These are phyloP conservation scores for Telenomus remus DNA, from an alignment of 1,140 invertebrate species.

Conservation along the genomic window DNA sequence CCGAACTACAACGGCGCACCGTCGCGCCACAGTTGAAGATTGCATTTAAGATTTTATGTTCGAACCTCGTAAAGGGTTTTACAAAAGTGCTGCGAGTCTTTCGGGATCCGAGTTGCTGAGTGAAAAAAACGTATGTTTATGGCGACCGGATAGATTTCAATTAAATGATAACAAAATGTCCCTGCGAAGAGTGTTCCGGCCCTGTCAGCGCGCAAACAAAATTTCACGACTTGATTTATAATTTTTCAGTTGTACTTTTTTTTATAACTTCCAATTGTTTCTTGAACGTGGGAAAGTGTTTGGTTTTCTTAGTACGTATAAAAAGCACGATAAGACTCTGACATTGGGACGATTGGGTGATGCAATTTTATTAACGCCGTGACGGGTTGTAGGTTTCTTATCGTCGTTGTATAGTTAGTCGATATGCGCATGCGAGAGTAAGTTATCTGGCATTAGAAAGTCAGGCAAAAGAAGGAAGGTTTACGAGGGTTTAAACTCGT, in stretches of 20 bases:
- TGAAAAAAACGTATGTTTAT: slow-evolving; percentile 45
- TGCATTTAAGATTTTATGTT: slow-evolving; percentile 46
- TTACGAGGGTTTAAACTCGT: slow-evolving; percentile 49
- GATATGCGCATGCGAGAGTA: slow-evolving; percentile 38
- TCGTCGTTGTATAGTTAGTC: slow-evolving; percentile 17
- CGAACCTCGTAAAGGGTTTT: slow-evolving; percentile 9
- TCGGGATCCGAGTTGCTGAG: slow-evolving; percentile 13
- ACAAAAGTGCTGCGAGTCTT: slow-evolving; percentile 16
- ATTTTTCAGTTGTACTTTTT: background rate
- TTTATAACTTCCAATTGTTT: background rate
- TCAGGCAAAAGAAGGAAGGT: slow-evolving; percentile 28
- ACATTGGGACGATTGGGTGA: slow-evolving; percentile 22
- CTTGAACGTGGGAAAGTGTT: background rate
- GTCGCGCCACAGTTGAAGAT: slow-evolving; percentile 29
- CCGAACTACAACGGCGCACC: slow-evolving; percentile 31
- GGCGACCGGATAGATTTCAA: slow-evolving; percentile 49
- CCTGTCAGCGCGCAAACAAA: background rate
- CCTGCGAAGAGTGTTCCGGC: background rate
- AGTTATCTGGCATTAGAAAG: slow-evolving; percentile 40
- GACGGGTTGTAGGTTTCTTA: slow-evolving; percentile 19
- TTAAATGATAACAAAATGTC: slow-evolving; percentile 47
- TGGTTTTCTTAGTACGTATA: too few species aligned
- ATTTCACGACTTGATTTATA: too few species aligned
- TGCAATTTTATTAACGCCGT: slow-evolving; percentile 28
- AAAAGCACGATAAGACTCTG: background rate